Percentiles rank a stretch among this genome's conserved stretches.
Conservation (phyloP, 2,888 invertebrate species). For the Hololepta plana region DNA sequence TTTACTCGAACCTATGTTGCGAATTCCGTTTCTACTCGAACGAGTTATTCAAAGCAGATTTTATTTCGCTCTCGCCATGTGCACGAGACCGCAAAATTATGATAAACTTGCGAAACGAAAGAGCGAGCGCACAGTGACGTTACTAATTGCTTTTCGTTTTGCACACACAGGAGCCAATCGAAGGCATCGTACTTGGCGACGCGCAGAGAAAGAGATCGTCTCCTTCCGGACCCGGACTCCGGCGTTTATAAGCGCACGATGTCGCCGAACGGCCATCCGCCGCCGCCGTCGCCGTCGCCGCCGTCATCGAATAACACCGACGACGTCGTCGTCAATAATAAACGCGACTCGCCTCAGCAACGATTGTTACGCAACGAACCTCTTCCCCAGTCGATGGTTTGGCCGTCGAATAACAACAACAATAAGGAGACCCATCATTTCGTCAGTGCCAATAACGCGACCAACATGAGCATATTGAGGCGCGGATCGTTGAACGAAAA, state of each 20-base stretch:
- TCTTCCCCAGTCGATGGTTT: too few species aligned
- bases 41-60: too few species aligned
- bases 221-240: constrained; percentile 46
- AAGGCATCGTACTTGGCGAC: constrained; percentile 62
- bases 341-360: constrained; percentile 19
- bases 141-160: constrained; percentile 19
- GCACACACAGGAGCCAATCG: constrained; percentile 58
- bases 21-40: too few species aligned
- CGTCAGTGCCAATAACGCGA: constrained; percentile 16
- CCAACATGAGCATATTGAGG: constrained; percentile 17
- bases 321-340: constrained; percentile 7
- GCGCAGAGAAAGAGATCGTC: constrained; percentile 46
- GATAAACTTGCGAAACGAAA: too few species aligned
- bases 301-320: constrained; percentile 14
- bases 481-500: constrained; percentile 24
- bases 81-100: too few species aligned
- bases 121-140: constrained; percentile 1
- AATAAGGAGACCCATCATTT: constrained; percentile 6
- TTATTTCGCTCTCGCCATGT: not conserved
- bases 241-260: constrained; percentile 59
- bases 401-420: constrained; percentile 14
- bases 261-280: constrained; percentile 39
- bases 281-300: constrained; percentile 12
- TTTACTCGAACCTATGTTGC: too few species aligned
- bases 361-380: too few species aligned